phyloP scores from a whole-genome alignment of 2,888 invertebrate species.

The Epicampocera succincta region DNA sequence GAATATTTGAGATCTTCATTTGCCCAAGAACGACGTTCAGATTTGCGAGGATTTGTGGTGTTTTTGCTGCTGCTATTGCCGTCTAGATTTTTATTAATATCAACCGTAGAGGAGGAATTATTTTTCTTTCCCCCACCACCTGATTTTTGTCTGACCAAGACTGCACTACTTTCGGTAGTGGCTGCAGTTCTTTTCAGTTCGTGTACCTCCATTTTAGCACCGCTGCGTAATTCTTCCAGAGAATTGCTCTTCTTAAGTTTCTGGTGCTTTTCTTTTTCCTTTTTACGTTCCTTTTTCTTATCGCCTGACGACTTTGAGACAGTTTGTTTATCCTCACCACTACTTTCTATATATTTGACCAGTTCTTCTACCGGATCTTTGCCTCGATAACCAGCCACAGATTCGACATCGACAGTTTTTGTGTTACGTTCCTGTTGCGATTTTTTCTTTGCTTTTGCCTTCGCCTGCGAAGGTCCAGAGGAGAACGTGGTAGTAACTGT shows the following conservation, averaged over 20 bases:
- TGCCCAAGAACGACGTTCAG: conserved; percentile 86
- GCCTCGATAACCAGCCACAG: conserved; percentile 90
- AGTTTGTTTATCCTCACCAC: conserved; percentile 78
- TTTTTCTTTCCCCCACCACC: conserved; percentile 73
- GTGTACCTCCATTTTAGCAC: conserved; percentile 88
- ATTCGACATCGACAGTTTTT: conserved; percentile 82
- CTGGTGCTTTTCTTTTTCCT: conserved; percentile 81
- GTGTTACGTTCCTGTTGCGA: conserved; percentile 83
- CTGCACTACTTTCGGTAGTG: conserved; percentile 78
- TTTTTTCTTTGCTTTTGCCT: conserved; percentile 83
- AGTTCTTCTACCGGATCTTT: conserved; percentile 89
- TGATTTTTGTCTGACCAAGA: conserved; percentile 77
- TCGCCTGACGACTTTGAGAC: conserved; percentile 66
- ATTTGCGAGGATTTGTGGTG: conserved; percentile 73
- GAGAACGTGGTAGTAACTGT: conserved; percentile 69
- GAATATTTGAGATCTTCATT: conserved; percentile 84
- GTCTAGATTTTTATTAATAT: conserved; percentile 76
- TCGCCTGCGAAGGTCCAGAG: conserved; percentile 85
- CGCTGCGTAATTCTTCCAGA: conserved; percentile 89
- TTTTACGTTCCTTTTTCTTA: conserved; percentile 82
- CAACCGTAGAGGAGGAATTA: conserved; percentile 75
- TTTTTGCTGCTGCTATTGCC: conserved; percentile 68
- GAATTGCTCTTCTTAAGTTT: conserved; percentile 88
- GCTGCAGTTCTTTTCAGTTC: conserved; percentile 80
- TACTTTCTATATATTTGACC: conserved; percentile 89